Evolutionary conservation across 2,888 invertebrate species (phyloP).

Genomic region (Melangyna quadrimaculata): DNA sequence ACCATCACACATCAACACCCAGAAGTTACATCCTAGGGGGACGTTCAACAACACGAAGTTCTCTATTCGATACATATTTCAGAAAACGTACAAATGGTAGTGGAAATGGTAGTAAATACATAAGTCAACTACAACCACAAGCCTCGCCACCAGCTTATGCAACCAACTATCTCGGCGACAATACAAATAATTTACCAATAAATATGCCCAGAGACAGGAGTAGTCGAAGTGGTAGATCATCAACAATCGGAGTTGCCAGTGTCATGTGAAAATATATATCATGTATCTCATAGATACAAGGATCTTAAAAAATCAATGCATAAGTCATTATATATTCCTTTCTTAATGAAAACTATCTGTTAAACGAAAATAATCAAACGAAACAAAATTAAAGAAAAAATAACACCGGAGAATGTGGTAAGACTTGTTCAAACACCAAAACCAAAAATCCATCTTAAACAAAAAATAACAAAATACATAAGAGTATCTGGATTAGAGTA

Average conservation of each 20-base stretch:
- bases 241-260: constrained; percentile 5
- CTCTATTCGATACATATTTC: constrained; percentile 79
- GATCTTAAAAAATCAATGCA: constrained; percentile 15
- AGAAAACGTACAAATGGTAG: constrained; percentile 75
- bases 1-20: constrained; percentile 64
- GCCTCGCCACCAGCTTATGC: constrained; percentile 79
- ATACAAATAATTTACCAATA: constrained; percentile 78
- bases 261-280: constrained; percentile 17
- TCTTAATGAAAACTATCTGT: constrained; percentile 24
- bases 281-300: constrained; percentile 62
- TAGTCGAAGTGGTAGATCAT: constrained; percentile 60
- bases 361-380: constrained; percentile 2
- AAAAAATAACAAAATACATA: constrained; percentile 57
- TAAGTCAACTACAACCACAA: constrained; percentile 47
- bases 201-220: constrained; percentile 68
- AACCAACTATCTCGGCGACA: constrained; percentile 82
- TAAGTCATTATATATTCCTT: constrained; percentile 34
- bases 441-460: constrained; percentile 38
- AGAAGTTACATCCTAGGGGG: constrained; percentile 72
- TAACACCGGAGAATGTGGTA: constrained; percentile 58
- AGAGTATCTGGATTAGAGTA: constrained; percentile 53
- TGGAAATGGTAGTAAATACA: constrained; percentile 61
- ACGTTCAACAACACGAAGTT: constrained; percentile 74
- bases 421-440: constrained; percentile 38
- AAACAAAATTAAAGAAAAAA: constrained; percentile 26